A percentile compares a stretch with the other conserved stretches of the same genome.
phyloP scores from a whole-genome alignment of 2,888 invertebrate genomes.

The Epistrophella euchroma region DNA sequence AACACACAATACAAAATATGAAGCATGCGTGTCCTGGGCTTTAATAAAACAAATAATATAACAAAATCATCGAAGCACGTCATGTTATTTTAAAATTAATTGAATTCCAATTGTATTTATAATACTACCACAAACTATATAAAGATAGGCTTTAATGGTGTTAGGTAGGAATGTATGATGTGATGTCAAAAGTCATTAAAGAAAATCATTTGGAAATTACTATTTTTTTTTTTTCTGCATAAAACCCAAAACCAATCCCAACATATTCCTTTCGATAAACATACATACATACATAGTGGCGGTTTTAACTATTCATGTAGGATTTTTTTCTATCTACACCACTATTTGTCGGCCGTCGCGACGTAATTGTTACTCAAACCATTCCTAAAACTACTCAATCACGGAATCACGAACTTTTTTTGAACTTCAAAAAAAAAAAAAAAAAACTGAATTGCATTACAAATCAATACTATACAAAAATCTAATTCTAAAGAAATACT shows the following conservation, averaged over 20 bases:
- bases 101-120: constrained; percentile 64
- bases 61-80: constrained; percentile 34
- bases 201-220: constrained; percentile 56
- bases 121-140: background rate
- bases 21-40: constrained; percentile 20
- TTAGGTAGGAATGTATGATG: background rate
- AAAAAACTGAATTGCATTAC: constrained; percentile 52
- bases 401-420: constrained; percentile 46
- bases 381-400: background rate
- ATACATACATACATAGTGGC: background rate
- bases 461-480: constrained; percentile 47
- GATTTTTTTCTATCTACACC: background rate
- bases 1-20: background rate
- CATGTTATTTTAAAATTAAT: constrained; percentile 72
- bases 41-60: constrained; percentile 45
- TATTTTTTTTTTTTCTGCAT: constrained; percentile 35
- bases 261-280: constrained; percentile 4
- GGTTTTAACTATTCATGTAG: background rate
- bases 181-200: constrained; percentile 54
- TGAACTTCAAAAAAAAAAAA: background rate
- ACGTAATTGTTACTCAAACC: constrained; percentile 48
- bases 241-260: background rate
- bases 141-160: background rate
- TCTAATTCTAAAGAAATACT: constrained; percentile 52
- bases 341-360: background rate